Conservation (phyloP, 1,140 invertebrate species). For the Caerostris darwini region DNA sequence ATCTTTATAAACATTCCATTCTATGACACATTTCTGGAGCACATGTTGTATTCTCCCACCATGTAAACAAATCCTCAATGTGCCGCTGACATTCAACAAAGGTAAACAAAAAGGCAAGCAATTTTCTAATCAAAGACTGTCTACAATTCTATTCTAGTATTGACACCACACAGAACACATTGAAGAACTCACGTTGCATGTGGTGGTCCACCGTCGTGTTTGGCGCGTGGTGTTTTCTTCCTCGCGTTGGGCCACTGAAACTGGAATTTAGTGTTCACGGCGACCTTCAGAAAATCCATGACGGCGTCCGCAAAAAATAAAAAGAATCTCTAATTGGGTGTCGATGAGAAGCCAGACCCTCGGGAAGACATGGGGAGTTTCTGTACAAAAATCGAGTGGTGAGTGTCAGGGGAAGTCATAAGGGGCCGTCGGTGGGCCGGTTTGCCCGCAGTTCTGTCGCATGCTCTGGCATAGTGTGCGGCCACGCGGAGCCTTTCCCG, state of each 20-base stretch:
- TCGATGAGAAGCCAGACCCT: slow-evolving; percentile 8
- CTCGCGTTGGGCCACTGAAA: slow-evolving; percentile 73
- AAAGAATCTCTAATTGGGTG: not conserved
- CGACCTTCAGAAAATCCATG: slow-evolving; percentile 76
- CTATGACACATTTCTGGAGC: too few species aligned
- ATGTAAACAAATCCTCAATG: not conserved
- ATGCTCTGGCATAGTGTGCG: slow-evolving; percentile 4
- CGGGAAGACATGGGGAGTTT: slow-evolving; percentile 28
- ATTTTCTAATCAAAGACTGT: not conserved
- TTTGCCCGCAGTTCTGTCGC: slow-evolving; percentile 57
- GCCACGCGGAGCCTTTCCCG: slow-evolving; percentile 56
- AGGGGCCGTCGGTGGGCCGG: not conserved
- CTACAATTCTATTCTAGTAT: not conserved
- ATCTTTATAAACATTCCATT: too few species aligned
- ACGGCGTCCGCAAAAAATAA: not conserved
- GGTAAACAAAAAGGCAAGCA: not conserved
- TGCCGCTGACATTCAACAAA: not conserved
- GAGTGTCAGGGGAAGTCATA: slow-evolving; percentile 8
- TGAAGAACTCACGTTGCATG: slow-evolving; percentile 64
- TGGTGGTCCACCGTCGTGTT: slow-evolving; percentile 63
- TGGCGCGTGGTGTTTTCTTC: slow-evolving; percentile 70
- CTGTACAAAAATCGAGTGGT: not conserved
- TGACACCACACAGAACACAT: not conserved
- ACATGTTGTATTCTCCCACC: too few species aligned
- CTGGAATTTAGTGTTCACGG: slow-evolving; percentile 75